Base-by-base conservation (phyloP, 2,797 vertebrate species). In the Tamandua tetradactyla region DNA sequence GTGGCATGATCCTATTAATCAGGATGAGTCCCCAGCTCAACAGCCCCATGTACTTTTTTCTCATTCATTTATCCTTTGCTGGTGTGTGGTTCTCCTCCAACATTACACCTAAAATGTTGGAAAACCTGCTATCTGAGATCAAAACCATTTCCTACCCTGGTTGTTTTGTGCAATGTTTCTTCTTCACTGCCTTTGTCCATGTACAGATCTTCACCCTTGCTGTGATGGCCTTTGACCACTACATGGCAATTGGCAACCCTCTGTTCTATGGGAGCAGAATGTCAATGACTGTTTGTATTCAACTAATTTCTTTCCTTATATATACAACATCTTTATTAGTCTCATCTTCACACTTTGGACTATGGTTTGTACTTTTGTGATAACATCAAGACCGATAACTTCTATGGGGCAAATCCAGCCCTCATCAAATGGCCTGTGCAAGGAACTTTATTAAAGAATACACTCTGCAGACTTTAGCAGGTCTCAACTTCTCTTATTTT, bases 31-130 rank as follows among this genome's bases (percentile, higher is more conserved):
- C 88, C 8, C 89, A 87, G 42, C 95, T 98, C 0, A 74, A 62
- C 20, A 96, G 49, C 2, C 96, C 96, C 40, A 97, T 97, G 96
- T 97, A 97, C 49, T 97, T 96, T 64, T 96, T 98, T 52, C 91
- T 97, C 12, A 90, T 93, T n/a, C 96, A 96, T 15, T 57, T 97
- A 66, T 91, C 97, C 23, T 95, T 97, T 49, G 30, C 93, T 0
- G 93, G 97, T 49, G 64, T 97, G 5, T 95, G 72, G 23, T 96
- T 94, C 76, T 96, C 95, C 37, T 96, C 97, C 30, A 95, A 89
- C 0, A 76, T 96, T 2, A 94, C 95, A 0, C 97, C 97, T 23
- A 96, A 95, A 49, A 84, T 96, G 90, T 27, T 97, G 18, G 47
- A 83, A 27, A 96, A 94, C 59, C 75, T 95, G 7, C 25, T 69